These are phyloP conservation scores for Thrips palmi DNA, from an alignment of 1,140 invertebrate genomes.

Conservation along the genomic window DNA sequence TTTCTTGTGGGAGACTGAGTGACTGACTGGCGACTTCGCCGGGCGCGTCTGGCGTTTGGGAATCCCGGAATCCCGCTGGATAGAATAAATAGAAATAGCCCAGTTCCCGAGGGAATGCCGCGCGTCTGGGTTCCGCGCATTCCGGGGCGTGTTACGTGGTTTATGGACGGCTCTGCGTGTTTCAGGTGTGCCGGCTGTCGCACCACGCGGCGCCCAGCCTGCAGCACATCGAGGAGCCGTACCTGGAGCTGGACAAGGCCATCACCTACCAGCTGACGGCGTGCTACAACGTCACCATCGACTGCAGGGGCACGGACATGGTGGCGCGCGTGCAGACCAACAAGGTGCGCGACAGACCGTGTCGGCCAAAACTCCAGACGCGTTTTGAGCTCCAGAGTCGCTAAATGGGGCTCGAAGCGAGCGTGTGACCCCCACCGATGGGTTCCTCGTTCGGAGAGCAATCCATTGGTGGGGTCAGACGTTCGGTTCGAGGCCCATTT, in stretches of 20 bases:
- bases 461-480: too few relatives aligned
- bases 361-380: too few relatives aligned
- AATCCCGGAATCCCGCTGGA: too few relatives aligned
- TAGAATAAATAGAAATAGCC: background rate
- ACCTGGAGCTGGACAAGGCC: conserved; percentile 25
- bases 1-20: too few relatives aligned
- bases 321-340: conserved; percentile 28
- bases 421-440: too few relatives aligned
- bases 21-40: too few relatives aligned
- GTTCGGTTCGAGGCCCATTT: too few relatives aligned
- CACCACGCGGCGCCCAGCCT: conserved; percentile 29
- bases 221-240: conserved; percentile 25
- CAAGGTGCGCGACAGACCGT: too few relatives aligned
- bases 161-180: conserved; percentile 15
- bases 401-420: too few relatives aligned
- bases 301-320: conserved; percentile 30
- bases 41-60: too few relatives aligned
- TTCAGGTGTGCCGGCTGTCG: conserved; percentile 27
- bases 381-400: too few relatives aligned
- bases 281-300: conserved; percentile 31
- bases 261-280: conserved; percentile 30
- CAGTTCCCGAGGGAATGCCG: background rate
- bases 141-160: background rate
- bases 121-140: background rate
- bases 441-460: too few relatives aligned